Evolutionary conservation across 2,113 vertebrate species (phyloP), one percentile per base, ranked within the genome.

Genomic region (Chaenocephalus aceratus): DNA sequence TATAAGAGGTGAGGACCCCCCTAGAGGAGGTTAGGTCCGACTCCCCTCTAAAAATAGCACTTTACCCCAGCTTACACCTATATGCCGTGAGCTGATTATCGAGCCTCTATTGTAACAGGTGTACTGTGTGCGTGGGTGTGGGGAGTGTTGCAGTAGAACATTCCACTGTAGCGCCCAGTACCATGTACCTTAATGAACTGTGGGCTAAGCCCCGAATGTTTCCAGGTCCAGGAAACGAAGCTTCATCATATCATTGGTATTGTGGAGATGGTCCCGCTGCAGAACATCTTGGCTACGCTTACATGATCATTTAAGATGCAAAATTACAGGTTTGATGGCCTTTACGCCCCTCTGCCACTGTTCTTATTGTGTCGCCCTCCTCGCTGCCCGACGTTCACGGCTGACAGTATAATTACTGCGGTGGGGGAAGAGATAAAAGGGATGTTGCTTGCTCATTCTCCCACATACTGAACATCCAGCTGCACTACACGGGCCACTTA

Each of bases 401-500:
- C 86, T 96, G 95, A 95, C 96, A 95, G 91, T 91, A 87, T 97
- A 97, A 98, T 97, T 97, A 96, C 88, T 78, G 91, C 92, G 89
- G 90, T 94, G 94, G 93, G 87, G 91, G 84, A 82, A 91, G 91
- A 89, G 95, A 96, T 95, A 95, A 96, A 90, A 92, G 90, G 88
- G 83, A 93, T 91, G 84, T 69, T 80, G 88, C 70, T 26, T 54
- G 79, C 81, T 92, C 84, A 80, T 84, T 94, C 94, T 94, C 95
- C 96, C 96, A 96, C 96, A 95, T 95, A 92, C 94, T 92, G 93
- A 95, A 94, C 77, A 90, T 45, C 53, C 96, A 97, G 96, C 95
- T 97, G 96, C 94, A 94, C 85, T 76, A 83, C 83, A 51, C 3
- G 54, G 85, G 70, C 78, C 51, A 23, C 65, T 75, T 49, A 56